A percentile compares a stretch with the other conserved stretches of the same genome.
Conservation (phyloP, 2,888 invertebrate genomes). For the Pteria penguin region DNA sequence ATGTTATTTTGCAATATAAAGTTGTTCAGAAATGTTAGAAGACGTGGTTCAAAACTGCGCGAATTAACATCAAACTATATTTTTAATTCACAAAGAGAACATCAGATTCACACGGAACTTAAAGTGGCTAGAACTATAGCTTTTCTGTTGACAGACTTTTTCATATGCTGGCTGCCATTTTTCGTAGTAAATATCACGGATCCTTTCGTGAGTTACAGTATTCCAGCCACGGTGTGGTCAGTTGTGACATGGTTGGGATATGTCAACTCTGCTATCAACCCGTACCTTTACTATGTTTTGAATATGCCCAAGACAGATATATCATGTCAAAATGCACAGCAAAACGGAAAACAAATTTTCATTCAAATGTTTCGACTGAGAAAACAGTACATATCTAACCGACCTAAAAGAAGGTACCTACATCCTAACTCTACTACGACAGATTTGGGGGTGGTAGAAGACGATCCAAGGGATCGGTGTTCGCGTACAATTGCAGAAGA, state of each 20-base stretch:
- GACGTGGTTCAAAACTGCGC: conserved; percentile 21
- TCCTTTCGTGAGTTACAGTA: conserved; percentile 14
- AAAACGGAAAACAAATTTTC: too few relatives aligned
- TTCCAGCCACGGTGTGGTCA: not conserved
- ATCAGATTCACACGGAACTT: conserved; percentile 25
- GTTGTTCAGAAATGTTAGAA: conserved; percentile 28
- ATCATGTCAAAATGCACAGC: too few relatives aligned
- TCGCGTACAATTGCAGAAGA: too few relatives aligned
- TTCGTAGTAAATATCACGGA: conserved; percentile 30
- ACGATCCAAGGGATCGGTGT: too few relatives aligned
- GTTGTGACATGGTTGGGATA: conserved; percentile 39
- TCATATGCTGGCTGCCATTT: conserved; percentile 41
- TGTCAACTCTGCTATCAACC: conserved; percentile 38
- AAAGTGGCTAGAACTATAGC: conserved; percentile 41
- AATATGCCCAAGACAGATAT: too few relatives aligned
- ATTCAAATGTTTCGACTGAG: too few relatives aligned
- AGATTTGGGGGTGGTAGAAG: too few relatives aligned
- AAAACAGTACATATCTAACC: too few relatives aligned
- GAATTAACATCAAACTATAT: conserved; percentile 22
- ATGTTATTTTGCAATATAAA: conserved; percentile 40
- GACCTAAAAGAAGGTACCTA: too few relatives aligned
- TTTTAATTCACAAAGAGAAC: conserved; percentile 13
- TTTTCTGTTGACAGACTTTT: conserved; percentile 30
- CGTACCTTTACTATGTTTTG: conserved; percentile 37
- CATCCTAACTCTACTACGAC: too few relatives aligned